Base-by-base conservation (phyloP, 2,797 vertebrate genomes). In the Semotilus atromaculatus region DNA sequence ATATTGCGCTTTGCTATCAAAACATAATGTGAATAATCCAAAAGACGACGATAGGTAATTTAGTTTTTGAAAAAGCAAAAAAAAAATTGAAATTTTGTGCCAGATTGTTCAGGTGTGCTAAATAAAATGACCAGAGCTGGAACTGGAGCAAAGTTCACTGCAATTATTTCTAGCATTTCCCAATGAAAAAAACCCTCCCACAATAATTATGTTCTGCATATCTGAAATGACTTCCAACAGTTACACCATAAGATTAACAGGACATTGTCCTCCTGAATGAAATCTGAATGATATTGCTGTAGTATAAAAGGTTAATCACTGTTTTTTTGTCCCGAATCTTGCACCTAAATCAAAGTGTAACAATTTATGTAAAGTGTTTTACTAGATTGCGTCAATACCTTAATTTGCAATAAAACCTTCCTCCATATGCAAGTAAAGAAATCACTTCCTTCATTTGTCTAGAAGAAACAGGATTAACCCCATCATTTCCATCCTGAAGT, bases 401-500 rank as follows among this genome's bases (percentile, higher is more conserved):
- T n/a, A 14, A 80, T 68, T 68, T 70, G 11, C 14, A 36, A 81
- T 81, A 81, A 81, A 81, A 71, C 29, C 43, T 78, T 43, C 26
- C 38, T 80, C 14, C 8, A 53, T n/a, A 7, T 53, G 48, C 23
- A 55, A 38, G 34, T 55, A 51, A 66, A 77, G 36, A 26, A 60
- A 43, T n/a, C 26, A 51, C 66, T 58, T 71, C 66, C 48, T 81
- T n/a, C 67, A 40, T 34, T 45, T 84, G 38, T 80, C 40, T 79
- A 64, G 5, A 79, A 85, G 67, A 62, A 72, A 45, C 40, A 70
- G 38, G 34, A 53, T 38, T 2, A 48, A 13, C 51, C 71, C 70
- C 81, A 84, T 70, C 45, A 62, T 55, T 86, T 80, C 78, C 77
- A 78, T 67, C 60, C 48, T 85, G 80, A 73, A 55, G 70, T 71